These are phyloP conservation scores for Drosophila limbata DNA, from an alignment of 2,888 invertebrate genomes.

Conservation along the genomic window DNA sequence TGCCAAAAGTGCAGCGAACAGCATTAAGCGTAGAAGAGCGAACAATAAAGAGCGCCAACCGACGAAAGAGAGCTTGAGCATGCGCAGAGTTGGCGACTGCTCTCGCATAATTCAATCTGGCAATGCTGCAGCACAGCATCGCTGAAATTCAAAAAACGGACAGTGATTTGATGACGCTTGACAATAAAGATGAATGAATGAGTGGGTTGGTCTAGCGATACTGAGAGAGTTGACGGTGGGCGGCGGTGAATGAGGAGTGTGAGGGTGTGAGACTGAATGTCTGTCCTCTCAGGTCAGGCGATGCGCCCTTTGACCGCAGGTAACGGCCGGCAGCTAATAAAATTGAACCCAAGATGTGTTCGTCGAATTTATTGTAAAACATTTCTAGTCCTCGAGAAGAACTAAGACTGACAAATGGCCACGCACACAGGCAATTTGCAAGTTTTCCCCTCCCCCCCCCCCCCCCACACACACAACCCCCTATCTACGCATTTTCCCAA, in stretches of 20 bases:
- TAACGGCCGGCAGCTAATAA: constrained; percentile 75
- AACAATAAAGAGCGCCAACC: constrained; percentile 17
- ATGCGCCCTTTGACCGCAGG: constrained; percentile 72
- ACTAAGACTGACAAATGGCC: constrained; percentile 79
- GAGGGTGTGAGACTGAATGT: constrained; percentile 2
- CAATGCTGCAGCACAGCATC: constrained; percentile 52
- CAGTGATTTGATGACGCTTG: constrained; percentile 71
- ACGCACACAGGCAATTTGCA: constrained; percentile 76
- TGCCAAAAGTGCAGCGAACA: constrained; percentile 45
- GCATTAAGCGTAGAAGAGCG: constrained; percentile 24
- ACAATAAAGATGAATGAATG: constrained; percentile 75
- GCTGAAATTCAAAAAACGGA: constrained; percentile 48
- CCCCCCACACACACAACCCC: not conserved
- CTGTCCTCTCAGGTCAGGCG: constrained; percentile 1
- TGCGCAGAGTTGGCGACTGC: constrained; percentile 41
- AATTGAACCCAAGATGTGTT: constrained; percentile 72
- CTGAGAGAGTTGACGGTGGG: not conserved
- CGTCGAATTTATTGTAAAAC: constrained; percentile 74
- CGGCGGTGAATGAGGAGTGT: not conserved
- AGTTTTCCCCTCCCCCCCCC: constrained; percentile 19
- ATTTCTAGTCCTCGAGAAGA: constrained; percentile 56
- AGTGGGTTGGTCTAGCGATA: constrained; percentile 1
- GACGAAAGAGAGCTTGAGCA: constrained; percentile 48
- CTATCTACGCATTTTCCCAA: not conserved
- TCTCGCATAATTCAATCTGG: constrained; percentile 49